Conservation (phyloP, 1,140 invertebrate genomes). For the Drosophila pseudoananassae region DNA sequence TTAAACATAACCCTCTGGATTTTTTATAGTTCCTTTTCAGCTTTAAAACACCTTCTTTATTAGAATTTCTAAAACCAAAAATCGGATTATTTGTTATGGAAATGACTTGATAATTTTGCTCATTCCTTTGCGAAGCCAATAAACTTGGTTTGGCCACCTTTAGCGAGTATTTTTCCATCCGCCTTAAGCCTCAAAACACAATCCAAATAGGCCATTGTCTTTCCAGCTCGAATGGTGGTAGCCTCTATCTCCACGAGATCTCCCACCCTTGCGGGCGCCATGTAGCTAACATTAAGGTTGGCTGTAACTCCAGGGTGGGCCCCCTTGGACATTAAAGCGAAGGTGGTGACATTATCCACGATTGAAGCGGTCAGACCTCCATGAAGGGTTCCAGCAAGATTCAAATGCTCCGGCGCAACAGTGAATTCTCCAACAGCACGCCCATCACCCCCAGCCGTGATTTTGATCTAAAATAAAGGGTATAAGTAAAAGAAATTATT, state of each 20-base stretch:
- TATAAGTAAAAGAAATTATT: too few species aligned
- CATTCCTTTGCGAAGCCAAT: constrained; percentile 81
- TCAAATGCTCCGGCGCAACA: constrained; percentile 91
- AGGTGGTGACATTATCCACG: constrained; percentile 93
- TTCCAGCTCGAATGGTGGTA: constrained; percentile 90
- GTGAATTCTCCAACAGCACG: constrained; percentile 87
- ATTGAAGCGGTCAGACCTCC: constrained; percentile 93
- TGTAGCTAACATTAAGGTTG: constrained; percentile 89
- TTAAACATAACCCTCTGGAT: too few species aligned
- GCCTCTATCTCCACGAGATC: constrained; percentile 92
- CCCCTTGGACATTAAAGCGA: constrained; percentile 89
- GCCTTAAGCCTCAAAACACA: constrained; percentile 91
- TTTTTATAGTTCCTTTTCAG: too few species aligned
- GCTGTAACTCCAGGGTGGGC: constrained; percentile 89
- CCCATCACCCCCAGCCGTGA: constrained; percentile 68
- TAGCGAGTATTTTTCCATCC: constrained; percentile 89
- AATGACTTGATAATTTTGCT: neutral
- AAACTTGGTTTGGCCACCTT: constrained; percentile 92
- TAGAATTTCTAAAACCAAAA: too few species aligned
- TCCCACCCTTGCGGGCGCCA: constrained; percentile 90
- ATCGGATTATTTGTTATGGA: neutral
- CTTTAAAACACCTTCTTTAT: too few species aligned
- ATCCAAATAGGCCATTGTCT: constrained; percentile 91
- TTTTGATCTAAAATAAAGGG: constrained; percentile 46
- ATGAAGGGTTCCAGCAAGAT: constrained; percentile 90